These are phyloP conservation scores for Girardinichthys multiradiatus DNA, from an alignment of 2,113 vertebrate species.

Conservation along the genomic window DNA sequence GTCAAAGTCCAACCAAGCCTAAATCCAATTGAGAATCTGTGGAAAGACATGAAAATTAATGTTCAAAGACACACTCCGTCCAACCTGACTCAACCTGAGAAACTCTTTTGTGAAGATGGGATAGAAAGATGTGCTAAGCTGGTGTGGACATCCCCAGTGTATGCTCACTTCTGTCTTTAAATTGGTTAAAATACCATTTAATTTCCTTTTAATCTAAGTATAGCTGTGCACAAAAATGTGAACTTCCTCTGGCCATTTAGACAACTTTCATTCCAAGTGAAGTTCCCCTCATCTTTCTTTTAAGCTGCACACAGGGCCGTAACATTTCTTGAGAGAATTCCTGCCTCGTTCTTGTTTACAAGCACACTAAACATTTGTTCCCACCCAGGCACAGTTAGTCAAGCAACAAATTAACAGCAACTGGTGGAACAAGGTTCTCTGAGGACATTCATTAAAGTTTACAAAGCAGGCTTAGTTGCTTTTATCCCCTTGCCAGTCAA, in stretches of 20 bases:
- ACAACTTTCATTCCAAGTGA: conserved; percentile 6
- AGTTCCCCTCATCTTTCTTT: background rate
- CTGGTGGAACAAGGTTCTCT: conserved; percentile 44
- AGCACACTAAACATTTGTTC: conserved; percentile 38
- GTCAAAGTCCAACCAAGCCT: too few relatives aligned
- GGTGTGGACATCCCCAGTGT: background rate
- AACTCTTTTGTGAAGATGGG: too few relatives aligned
- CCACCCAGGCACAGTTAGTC: conserved; percentile 24
- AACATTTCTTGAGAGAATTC: conserved; percentile 4
- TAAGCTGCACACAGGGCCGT: background rate
- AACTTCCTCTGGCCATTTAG: background rate
- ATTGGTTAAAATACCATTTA: background rate
- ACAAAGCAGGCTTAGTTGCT: conserved; percentile 37
- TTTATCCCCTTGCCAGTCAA: conserved; percentile 24
- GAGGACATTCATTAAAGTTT: conserved; percentile 23
- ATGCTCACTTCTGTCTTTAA: background rate
- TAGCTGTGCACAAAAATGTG: background rate
- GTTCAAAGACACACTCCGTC: too few relatives aligned
- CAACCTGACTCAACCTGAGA: too few relatives aligned
- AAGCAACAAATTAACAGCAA: conserved; percentile 61
- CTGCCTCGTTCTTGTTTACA: conserved; percentile 23
- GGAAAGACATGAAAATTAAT: too few relatives aligned
- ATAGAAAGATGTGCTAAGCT: too few relatives aligned
- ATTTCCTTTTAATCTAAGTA: background rate
- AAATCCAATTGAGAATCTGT: too few relatives aligned